Evolutionary conservation across 1,140 invertebrate species (phyloP).

Genomic region (Tribolium madens): DNA sequence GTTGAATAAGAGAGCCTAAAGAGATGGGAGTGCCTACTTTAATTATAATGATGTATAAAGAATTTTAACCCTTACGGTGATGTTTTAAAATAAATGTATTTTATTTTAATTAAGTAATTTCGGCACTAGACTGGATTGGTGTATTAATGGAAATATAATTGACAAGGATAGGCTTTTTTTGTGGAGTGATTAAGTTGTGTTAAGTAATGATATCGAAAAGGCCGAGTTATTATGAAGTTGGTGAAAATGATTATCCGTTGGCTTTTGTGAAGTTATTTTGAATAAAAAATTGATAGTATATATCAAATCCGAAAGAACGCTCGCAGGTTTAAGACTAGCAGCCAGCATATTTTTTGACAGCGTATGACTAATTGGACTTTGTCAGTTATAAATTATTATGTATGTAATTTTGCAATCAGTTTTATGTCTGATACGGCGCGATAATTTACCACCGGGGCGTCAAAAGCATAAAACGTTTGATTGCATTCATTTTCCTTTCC

Average conservation of each 20-base stretch:
- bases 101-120: too few species aligned
- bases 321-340: neutral
- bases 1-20: too few species aligned
- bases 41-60: too few species aligned
- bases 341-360: constrained; percentile 24
- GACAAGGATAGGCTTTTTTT: neutral
- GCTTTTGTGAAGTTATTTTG: constrained; percentile 13
- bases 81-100: too few species aligned
- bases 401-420: constrained; percentile 52
- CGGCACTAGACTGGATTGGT: too few species aligned
- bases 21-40: too few species aligned
- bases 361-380: constrained; percentile 45
- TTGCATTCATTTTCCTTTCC: constrained; percentile 47
- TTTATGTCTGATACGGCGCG: constrained; percentile 42
- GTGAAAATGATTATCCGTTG: constrained; percentile 2
- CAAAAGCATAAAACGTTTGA: constrained; percentile 49
- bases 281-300: constrained; percentile 24
- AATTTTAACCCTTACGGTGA: too few species aligned
- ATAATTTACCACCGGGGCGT: constrained; percentile 49
- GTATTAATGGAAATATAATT: neutral
- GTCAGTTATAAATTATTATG: constrained; percentile 42
- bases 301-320: neutral
- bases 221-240: constrained; percentile 1
- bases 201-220: constrained; percentile 15
- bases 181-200: neutral